phyloP scores from a whole-genome alignment of 2,113 vertebrate species.

The Gobius niger region DNA sequence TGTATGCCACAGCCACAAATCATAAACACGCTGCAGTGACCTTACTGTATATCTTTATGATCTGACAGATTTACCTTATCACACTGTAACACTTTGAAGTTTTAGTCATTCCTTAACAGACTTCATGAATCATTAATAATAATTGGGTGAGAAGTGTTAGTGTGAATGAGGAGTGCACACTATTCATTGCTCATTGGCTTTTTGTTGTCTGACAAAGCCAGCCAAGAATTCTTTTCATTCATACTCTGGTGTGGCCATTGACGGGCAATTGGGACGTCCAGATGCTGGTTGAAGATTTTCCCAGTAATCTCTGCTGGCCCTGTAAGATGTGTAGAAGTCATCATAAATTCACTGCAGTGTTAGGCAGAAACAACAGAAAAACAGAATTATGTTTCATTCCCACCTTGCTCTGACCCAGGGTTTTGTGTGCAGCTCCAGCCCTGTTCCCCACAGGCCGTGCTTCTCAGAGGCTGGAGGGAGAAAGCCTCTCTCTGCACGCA shows the following conservation, averaged over 20 bases:
- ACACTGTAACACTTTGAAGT: background rate
- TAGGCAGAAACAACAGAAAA: too few relatives aligned
- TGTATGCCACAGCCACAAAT: background rate
- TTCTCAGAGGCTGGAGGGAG: constrained; percentile 88
- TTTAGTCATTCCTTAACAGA: background rate
- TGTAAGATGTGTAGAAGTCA: constrained; percentile 30
- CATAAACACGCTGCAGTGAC: background rate
- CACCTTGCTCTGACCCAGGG: constrained; percentile 79
- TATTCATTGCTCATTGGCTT: background rate
- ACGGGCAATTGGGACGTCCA: constrained; percentile 83
- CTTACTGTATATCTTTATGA: background rate
- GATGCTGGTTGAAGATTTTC: constrained; percentile 83
- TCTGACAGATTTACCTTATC: background rate
- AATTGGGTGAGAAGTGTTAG: background rate
- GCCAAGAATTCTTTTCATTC: background rate
- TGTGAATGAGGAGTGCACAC: too few relatives aligned
- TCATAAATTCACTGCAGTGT: background rate
- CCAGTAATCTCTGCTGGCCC: constrained; percentile 85
- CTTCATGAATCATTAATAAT: background rate
- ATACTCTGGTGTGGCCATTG: constrained; percentile 76
- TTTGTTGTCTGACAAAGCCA: background rate
- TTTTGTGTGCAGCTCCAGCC: constrained; percentile 90
- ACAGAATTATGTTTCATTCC: too few relatives aligned
- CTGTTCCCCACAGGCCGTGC: constrained; percentile 86
- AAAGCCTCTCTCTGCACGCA: constrained; percentile 84